These are phyloP conservation scores for Tetragnatha montana DNA, from an alignment of 2,888 invertebrate genomes.

Conservation along the genomic window DNA sequence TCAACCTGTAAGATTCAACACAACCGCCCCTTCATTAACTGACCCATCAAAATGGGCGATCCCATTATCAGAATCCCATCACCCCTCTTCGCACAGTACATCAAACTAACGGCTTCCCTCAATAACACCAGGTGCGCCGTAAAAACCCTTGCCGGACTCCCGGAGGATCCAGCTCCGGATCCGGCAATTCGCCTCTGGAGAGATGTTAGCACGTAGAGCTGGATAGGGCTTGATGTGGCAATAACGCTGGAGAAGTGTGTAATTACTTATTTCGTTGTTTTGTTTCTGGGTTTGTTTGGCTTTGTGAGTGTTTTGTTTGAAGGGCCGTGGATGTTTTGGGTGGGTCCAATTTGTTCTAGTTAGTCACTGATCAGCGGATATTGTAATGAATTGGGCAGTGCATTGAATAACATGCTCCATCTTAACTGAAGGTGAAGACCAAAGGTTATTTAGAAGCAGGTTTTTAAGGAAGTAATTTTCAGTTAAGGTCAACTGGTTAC, in stretches of 20 bases:
- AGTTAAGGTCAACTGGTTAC: no score
- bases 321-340: background rate
- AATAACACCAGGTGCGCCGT: constrained; percentile 26
- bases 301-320: background rate
- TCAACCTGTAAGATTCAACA: no score
- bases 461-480: no score
- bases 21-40: no score
- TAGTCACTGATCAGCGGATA: no score
- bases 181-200: constrained; percentile 28
- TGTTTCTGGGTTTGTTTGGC: background rate
- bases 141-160: constrained; percentile 2
- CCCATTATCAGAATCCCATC: background rate
- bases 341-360: background rate
- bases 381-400: no score
- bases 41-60: background rate
- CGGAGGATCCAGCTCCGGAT: background rate
- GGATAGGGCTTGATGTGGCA: constrained; percentile 19
- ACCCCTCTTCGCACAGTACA: constrained; percentile 3
- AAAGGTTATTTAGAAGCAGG: no score
- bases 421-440: no score
- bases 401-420: no score
- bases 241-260: constrained; percentile 15
- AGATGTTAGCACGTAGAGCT: constrained; percentile 12
- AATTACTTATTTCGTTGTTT: constrained; percentile 16
- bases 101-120: constrained; percentile 19